Evolutionary conservation across 2,797 vertebrate genomes (phyloP).

Genomic region (Octomys mimax): DNA sequence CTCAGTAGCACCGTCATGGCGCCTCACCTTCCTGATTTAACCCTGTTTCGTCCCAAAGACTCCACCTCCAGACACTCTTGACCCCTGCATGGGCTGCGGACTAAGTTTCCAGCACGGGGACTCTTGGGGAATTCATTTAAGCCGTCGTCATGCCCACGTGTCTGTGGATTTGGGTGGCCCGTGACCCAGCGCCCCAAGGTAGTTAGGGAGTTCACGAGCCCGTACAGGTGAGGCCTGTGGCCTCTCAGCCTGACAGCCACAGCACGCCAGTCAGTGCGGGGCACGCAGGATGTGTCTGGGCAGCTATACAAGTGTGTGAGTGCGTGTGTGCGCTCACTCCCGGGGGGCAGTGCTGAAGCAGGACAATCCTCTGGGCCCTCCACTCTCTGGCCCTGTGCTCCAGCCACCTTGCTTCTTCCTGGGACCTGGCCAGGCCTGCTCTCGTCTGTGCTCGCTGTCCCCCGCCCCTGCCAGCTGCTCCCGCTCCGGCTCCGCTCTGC

Average conservation of each 20-base stretch:
- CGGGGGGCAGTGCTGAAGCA: accelerated
- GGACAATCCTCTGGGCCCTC: accelerated
- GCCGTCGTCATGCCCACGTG: background rate
- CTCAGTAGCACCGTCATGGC: background rate
- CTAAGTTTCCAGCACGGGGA: background rate
- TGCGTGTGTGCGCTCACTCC: background rate
- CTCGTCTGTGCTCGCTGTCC: too few species aligned
- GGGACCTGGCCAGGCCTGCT: background rate
- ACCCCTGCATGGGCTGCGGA: background rate
- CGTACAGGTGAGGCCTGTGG: background rate
- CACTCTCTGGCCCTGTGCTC: background rate
- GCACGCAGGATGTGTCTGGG: background rate
- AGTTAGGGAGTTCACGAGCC: background rate
- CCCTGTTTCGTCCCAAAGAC: background rate
- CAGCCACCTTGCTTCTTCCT: background rate
- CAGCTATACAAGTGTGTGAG: background rate
- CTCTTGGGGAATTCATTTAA: background rate
- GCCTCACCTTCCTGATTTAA: background rate
- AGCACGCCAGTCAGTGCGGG: background rate
- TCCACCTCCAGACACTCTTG: background rate
- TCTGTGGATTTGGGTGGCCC: background rate
- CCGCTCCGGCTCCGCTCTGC: background rate
- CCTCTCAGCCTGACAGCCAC: background rate
- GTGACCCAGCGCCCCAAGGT: background rate
- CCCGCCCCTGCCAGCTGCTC: too few species aligned